Evolutionary conservation across 2,888 invertebrate genomes (phyloP), one percentile per base, ranked within the genome.

Genomic region (Calameuta filiformis): DNA sequence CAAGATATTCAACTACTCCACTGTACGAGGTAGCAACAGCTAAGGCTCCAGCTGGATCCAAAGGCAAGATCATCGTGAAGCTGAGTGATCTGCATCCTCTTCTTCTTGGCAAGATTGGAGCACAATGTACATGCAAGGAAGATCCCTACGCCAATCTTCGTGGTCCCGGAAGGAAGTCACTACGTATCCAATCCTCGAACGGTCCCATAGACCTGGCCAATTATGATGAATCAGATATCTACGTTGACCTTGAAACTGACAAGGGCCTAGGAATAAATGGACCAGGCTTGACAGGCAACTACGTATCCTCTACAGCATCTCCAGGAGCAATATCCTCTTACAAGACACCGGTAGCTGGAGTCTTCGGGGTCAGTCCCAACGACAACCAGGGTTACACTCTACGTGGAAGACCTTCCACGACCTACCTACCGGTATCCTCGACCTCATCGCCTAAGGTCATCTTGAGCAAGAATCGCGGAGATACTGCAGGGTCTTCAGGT

Each of bases 21-120:
- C 81, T 69, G 77, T 82, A 37, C 79, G 81, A 83, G 6, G 83
- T 81, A 30, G 79, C 82, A 33, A 75, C 80, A 56, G 74, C 81
- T 11, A 80, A 77, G 11, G 23, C 81, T 1, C 76, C 69, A 12
- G 12, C 75, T 12, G 76, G 23, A 12, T 79, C 78, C 12, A 93
- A 93, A 85, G 93, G 93, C 68, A 87, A 93, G 69, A 93, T 95
- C 12, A 94, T 95, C 3, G 94, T 95, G 0, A 95, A 95, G 89
- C 93, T 95, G 81, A 95, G 95, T 84, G 95, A 95, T 83, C 94
- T 95, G 83, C 95, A 95, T 89, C 95, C 96, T 0, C 91, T 96
- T 12, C 92, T 96, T 31, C 93, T 95, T 0, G 93, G 94, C 69
- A 96, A 96, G 91, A 91, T 96, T 15, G 95, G 95, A 4, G 95